A percentile compares a stretch with the other conserved stretches of the same genome.
Evolutionary conservation across 2,888 invertebrate species (phyloP).

Genomic region (Drosophila fulvimacula): DNA sequence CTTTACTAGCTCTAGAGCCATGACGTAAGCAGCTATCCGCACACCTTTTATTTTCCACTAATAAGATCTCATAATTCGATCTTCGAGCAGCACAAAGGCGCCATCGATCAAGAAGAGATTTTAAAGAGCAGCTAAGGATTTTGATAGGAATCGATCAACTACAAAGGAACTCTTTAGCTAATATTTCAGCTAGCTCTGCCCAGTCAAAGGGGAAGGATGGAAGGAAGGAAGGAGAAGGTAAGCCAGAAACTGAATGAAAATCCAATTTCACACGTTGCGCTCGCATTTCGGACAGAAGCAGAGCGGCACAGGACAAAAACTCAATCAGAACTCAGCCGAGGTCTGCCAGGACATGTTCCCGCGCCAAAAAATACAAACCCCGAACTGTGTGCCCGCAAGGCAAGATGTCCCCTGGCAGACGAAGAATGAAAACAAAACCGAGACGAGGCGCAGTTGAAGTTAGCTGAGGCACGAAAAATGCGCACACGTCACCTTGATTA

Average conservation of each 20-base stretch:
- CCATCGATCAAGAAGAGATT: not conserved
- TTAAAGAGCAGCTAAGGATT: not conserved
- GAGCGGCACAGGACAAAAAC: slow-evolving; percentile 20
- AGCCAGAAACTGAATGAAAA: slow-evolving; percentile 14
- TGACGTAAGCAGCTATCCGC: not conserved
- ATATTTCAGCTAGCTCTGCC: not conserved
- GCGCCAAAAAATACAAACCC: slow-evolving; percentile 51
- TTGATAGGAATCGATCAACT: not conserved
- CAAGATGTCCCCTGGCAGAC: slow-evolving; percentile 61
- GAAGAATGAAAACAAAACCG: slow-evolving; percentile 11
- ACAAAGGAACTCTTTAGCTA: slow-evolving; percentile 3
- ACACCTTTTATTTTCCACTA: not conserved
- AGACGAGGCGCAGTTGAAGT: slow-evolving; percentile 9
- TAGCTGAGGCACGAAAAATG: slow-evolving; percentile 47
- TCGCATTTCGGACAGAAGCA: slow-evolving; percentile 31
- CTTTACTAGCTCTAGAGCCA: not conserved
- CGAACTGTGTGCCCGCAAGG: slow-evolving; percentile 13
- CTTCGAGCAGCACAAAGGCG: not conserved
- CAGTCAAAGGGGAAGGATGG: not conserved
- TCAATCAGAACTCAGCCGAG: slow-evolving; percentile 9
- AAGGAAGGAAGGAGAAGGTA: not conserved
- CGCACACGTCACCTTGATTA: slow-evolving; percentile 78
- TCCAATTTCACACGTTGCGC: slow-evolving; percentile 28
- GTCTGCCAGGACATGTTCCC: slow-evolving; percentile 17
- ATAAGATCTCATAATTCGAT: slow-evolving; percentile 5